Base-by-base conservation (phyloP, 2,888 invertebrate species). In the Ophion ellenae region DNA sequence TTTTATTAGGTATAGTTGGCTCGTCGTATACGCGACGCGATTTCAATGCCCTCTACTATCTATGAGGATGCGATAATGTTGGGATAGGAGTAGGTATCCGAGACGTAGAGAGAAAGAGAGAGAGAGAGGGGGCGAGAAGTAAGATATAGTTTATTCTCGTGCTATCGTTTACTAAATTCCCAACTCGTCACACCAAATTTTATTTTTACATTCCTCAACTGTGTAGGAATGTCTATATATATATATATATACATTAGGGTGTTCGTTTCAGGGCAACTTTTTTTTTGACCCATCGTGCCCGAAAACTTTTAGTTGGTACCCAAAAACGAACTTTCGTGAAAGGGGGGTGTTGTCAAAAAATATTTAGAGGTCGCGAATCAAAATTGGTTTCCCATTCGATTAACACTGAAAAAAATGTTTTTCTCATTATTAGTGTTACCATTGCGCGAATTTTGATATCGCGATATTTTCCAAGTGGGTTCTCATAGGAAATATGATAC, bases 1-100 rank as follows among this genome's bases (percentile, higher is more conserved):
- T 36, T 59, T 32, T 36, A 59, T 20, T 17, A 20, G 36, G 1
- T 59, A 36, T 5, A 63, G 20, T 75, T 47, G 66, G 57, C 32
- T 36, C 14, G 45, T 20, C 14, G 45, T 45, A n/a, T 45, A 63
- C 63, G 45, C 40, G 74, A 63, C 67, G 7, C 40, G 40, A 67
- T 75, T 63, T 47, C 59, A 24, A 47, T 28, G 63, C 45, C 70
- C 24, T 59, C 40, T 63, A 45, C 75, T 75, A 84, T 81, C 69
- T 74, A 74, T 73, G 70, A 17, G 36, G 61, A 74, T 63, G 69
- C 75, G 75, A 78, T 79, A 36, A 82, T 82, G 85, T 85, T 85
- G 82, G 81, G 82, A 85, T 82, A 85, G 85, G 85, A 79, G 79
- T 82, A 75, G 78, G 59, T 69, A 17, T 40, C 24, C 59, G 45